A percentile compares a stretch with the other conserved stretches of the same genome.
Conservation (phyloP, 2,888 invertebrate genomes). For the Apocheima hispidaria region DNA sequence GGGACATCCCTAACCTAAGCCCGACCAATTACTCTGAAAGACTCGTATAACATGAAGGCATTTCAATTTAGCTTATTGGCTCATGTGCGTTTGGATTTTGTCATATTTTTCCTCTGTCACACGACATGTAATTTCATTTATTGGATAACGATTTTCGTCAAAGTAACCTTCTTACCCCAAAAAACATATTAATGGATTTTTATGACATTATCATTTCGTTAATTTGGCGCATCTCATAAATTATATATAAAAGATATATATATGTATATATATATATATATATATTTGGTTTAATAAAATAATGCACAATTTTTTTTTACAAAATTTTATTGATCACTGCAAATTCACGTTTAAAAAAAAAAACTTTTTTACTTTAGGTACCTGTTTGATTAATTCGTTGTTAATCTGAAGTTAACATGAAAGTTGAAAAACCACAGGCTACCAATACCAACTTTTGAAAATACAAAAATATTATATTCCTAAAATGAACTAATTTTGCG, state of each 20-base stretch:
- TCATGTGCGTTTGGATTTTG: slow-evolving; percentile 79
- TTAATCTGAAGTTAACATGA: not conserved
- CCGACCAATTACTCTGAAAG: slow-evolving; percentile 82
- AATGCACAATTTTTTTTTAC: too few species aligned
- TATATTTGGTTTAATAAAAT: too few species aligned
- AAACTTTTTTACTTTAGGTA: too few species aligned
- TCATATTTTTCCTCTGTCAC: slow-evolving; percentile 62
- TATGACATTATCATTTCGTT: too few species aligned
- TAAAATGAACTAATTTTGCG: slow-evolving; percentile 48
- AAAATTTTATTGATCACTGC: too few species aligned
- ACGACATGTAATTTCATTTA: slow-evolving; percentile 27
- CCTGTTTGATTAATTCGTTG: not conserved
- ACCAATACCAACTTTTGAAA: not conserved
- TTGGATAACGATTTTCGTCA: slow-evolving; percentile 21
- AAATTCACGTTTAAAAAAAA: too few species aligned
- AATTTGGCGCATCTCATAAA: too few species aligned
- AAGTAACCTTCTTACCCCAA: too few species aligned
- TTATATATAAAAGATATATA: too few species aligned
- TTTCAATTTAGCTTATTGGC: slow-evolving; percentile 84
- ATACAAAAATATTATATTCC: slow-evolving; percentile 9
- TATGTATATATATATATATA: too few species aligned
- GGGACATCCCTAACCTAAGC: slow-evolving; percentile 67
- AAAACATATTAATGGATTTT: not conserved
- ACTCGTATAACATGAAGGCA: slow-evolving; percentile 74
- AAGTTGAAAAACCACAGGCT: not conserved